A percentile compares a stretch with the other conserved stretches of the same genome.
These are phyloP conservation scores for Thelaira solivaga DNA, from an alignment of 2,888 invertebrate genomes.

Conservation along the genomic window DNA sequence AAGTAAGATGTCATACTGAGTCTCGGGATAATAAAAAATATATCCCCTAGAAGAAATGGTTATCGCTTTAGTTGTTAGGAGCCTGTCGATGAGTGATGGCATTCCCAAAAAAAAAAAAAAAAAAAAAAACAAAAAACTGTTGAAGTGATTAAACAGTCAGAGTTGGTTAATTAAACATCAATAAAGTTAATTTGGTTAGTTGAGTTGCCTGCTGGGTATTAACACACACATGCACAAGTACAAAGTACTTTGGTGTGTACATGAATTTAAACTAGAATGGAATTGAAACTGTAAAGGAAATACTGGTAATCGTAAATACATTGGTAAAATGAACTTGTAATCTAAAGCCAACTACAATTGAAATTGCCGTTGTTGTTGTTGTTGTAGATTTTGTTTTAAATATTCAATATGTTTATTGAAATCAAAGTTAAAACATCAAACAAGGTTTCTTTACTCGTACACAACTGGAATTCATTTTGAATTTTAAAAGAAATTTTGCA, in stretches of 20 bases:
- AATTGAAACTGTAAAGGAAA: conserved; percentile 56
- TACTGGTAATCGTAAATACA: conserved; percentile 37
- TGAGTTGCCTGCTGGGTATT: no score
- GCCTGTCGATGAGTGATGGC: no score
- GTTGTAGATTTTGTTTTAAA: not conserved
- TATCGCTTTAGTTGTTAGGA: no score
- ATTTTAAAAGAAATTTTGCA: conserved; percentile 20
- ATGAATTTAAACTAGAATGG: conserved; percentile 40
- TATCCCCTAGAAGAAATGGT: no score
- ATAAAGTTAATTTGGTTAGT: no score
- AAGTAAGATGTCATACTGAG: no score
- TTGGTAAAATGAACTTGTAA: conserved; percentile 56
- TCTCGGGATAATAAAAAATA: no score
- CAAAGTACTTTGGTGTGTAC: no score
- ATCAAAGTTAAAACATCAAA: conserved; percentile 42
- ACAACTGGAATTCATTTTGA: conserved; percentile 24
- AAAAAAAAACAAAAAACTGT: no score
- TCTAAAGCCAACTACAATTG: conserved; percentile 53
- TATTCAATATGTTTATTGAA: conserved; percentile 10
- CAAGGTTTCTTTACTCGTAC: conserved; percentile 45
- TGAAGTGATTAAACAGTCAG: no score
- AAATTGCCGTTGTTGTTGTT: conserved; percentile 16
- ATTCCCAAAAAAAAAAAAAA: no score
- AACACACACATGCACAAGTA: not conserved
- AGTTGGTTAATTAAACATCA: no score